A percentile compares a stretch with the other conserved stretches of the same genome.
Evolutionary conservation across 2,113 vertebrate genomes (phyloP).

Genomic region (Psittacara wagleri): DNA sequence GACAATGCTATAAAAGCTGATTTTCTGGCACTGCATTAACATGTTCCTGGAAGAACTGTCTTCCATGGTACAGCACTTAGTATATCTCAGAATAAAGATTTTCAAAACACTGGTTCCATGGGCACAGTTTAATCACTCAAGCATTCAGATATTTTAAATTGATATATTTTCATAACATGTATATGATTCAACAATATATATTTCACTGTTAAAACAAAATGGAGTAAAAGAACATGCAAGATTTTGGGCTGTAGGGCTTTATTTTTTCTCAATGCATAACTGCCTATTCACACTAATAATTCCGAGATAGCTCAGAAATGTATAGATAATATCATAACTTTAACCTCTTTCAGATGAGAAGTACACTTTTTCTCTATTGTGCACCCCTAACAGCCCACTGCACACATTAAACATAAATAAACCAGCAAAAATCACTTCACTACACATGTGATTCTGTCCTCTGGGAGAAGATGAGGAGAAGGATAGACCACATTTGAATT

Average conservation of each 20-base stretch:
- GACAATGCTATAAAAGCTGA: constrained; percentile 37
- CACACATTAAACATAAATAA: constrained; percentile 20
- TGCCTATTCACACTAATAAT: neutral
- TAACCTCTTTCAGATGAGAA: neutral
- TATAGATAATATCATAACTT: neutral
- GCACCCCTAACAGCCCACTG: neutral
- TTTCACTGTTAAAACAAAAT: neutral
- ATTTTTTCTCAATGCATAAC: neutral
- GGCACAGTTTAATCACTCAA: neutral
- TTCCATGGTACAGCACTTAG: neutral
- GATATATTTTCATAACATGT: neutral
- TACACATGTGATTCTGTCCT: neutral
- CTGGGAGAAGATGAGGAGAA: neutral
- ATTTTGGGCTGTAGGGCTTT: neutral
- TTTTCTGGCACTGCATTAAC: constrained; percentile 44
- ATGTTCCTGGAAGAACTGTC: constrained; percentile 43
- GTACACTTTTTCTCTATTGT: neutral
- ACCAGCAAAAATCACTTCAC: constrained; percentile 1
- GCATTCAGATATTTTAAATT: neutral
- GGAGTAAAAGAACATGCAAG: neutral
- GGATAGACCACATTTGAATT: constrained; percentile 8
- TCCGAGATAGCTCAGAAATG: neutral
- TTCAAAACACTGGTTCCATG: neutral
- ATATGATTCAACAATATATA: neutral
- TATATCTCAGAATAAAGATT: constrained; percentile 14